Base-by-base conservation (phyloP, 2,113 vertebrate species). In the Cercopithecus mona region DNA sequence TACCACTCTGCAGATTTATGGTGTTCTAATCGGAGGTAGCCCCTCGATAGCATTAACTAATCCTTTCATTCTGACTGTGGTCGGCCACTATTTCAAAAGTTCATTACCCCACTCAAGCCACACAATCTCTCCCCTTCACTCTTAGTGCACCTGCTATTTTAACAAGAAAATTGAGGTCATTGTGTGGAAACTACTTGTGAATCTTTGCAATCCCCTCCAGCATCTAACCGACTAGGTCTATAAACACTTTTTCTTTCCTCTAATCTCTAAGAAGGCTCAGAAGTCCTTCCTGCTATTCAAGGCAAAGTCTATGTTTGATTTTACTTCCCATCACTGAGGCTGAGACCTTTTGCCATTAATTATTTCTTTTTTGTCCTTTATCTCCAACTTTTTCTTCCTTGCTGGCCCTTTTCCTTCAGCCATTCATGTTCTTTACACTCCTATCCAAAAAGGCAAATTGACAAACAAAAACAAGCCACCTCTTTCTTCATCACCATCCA, bases 151-250 rank as follows among this genome's bases (percentile, higher is more conserved):
- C 73, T 93, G 52, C 80, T 95, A 59, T 97, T 96, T 94, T 90
- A 96, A 90, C 80, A 93, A 96, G 87, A 93, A 97, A 95, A 96
- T 92, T 94, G 90, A 95, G 95, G 94, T 96, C 96, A 96, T 70
- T 82, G 61, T 92, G 88, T 20, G 35, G 40, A 88, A 95, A 80
- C 40, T 50, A 52, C 48, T 79, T 87, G 25, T 73, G 57, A 76
- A 55, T 80, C 70, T 55, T 95, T 88, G 76, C 84, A 84, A 16
- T 97, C 82, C 73, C 79, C 87, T 82, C 43, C n/a, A 88, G 43
- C 38, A 92, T 52, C 83, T 59, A 75, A 90, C 2, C 16, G 55
- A 35, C 92, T 73, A 30, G 76, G 48, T 96, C 79, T 90, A 6
- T 68, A 52, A 96, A 55, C 80, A 72, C 66, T 81, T 45, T 52